These are phyloP conservation scores for Saguinus imperator DNA, from an alignment of 2,113 vertebrate species.

Conservation along the genomic window DNA sequence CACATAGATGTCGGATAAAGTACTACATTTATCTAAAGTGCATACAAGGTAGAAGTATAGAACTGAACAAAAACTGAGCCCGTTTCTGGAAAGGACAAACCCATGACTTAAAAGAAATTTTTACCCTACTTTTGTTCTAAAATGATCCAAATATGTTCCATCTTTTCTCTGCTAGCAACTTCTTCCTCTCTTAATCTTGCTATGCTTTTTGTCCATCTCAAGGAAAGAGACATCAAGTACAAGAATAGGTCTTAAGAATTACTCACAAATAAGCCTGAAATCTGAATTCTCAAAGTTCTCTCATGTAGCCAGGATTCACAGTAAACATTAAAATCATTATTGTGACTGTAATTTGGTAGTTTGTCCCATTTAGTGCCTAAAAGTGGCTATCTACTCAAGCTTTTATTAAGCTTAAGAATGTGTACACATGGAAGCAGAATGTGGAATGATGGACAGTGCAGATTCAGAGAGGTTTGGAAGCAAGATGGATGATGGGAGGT, in stretches of 20 bases:
- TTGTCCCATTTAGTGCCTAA: neutral
- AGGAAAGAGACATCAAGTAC: neutral
- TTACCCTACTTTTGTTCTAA: neutral
- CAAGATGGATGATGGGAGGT: too few relatives aligned
- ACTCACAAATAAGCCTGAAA: neutral
- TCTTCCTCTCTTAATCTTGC: neutral
- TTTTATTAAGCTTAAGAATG: neutral
- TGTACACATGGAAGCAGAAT: too few relatives aligned
- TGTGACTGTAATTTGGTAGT: neutral
- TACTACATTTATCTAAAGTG: neutral
- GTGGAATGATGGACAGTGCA: too few relatives aligned
- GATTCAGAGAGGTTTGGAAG: too few relatives aligned
- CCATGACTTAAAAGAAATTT: neutral
- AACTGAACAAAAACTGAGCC: neutral
- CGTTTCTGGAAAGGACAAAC: neutral
- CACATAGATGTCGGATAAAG: neutral
- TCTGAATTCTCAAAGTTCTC: neutral
- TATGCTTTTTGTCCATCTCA: neutral
- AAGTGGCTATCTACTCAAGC: neutral
- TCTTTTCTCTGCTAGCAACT: neutral
- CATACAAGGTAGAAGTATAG: fast-evolving
- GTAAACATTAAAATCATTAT: neutral
- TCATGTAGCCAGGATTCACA: neutral
- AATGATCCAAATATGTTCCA: neutral
- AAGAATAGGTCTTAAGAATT: neutral